Evolutionary conservation across 2,888 invertebrate species (phyloP), one percentile per base, ranked within the genome.

Genomic region (Bellardia bayeri): DNA sequence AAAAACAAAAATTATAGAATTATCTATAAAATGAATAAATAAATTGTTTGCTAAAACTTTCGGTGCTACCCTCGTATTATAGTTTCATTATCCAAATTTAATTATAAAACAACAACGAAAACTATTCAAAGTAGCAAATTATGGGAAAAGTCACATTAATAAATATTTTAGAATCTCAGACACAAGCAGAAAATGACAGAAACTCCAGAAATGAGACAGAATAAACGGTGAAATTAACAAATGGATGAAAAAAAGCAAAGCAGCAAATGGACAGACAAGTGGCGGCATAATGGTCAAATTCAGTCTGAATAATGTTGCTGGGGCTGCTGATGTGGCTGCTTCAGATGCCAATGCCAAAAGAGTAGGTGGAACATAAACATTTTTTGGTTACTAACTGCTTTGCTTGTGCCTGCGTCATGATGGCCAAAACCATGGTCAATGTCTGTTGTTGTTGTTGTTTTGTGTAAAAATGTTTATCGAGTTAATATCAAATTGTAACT

Each of bases 351-450:
- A 89, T 90, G 91, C 90, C 90, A 91, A 90, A 92, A 91, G 92
- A 92, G 92, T 92, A 92, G 92, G 92, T 92, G 93, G 93, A 92
- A 91, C 92, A 92, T 93, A 91, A 92, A 93, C 75, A 87, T 87
- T 82, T 82, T 92, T 92, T 92, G 92, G 91, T 93, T 92, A 93
- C 93, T 93, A 92, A 92, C 93, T 93, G 92, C 91, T 90, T 91
- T 91, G 72, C 78, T 79, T 84, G 78, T 84, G 78, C 78, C 78
- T 66, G 78, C 51, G 33, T 51, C 69, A 63, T 16, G 33, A 42
- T 82, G 72, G 45, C 40, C 68, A 75, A 54, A n/a, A 33, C 42
- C 71, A 83, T 8, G 91, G 91, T 88, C 83, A 75, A 68, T 30
- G 75, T 16, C 37, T 64, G 63, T 37, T 4, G 37, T 6, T 37